A percentile compares a stretch with the other conserved stretches of the same genome.
Evolutionary conservation across 1,140 invertebrate genomes (phyloP).

Genomic region (Drosophila nigromelanica): DNA sequence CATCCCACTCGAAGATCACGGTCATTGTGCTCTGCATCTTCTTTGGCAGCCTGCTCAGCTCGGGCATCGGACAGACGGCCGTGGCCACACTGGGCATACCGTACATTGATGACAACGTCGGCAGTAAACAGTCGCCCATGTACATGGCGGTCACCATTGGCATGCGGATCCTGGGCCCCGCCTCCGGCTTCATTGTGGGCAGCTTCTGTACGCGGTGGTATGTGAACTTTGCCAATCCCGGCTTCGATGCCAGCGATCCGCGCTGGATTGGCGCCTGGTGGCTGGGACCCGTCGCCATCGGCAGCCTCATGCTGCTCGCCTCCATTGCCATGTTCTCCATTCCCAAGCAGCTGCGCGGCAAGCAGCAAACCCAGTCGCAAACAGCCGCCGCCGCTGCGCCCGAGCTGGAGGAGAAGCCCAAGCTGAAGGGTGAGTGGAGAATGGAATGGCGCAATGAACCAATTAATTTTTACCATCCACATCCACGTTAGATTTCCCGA

Average conservation of each 20-base stretch:
- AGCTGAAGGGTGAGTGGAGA: slow-evolving; percentile 58
- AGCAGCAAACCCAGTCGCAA: slow-evolving; percentile 47
- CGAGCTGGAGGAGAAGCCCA: slow-evolving; percentile 73
- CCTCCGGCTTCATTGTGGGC: slow-evolving; percentile 95
- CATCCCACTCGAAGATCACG: slow-evolving; percentile 90
- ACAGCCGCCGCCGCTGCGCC: slow-evolving; percentile 12
- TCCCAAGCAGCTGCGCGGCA: slow-evolving; percentile 87
- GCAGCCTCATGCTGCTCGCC: slow-evolving; percentile 90
- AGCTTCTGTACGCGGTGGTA: slow-evolving; percentile 95
- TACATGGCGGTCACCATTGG: slow-evolving; percentile 97
- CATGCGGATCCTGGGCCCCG: slow-evolving; percentile 94
- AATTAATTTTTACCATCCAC: too few species aligned
- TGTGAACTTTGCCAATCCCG: slow-evolving; percentile 91
- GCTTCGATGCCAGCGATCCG: slow-evolving; percentile 92
- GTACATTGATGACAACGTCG: slow-evolving; percentile 97
- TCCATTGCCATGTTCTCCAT: slow-evolving; percentile 95
- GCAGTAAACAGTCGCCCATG: slow-evolving; percentile 94
- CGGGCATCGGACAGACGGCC: slow-evolving; percentile 96
- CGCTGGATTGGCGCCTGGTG: slow-evolving; percentile 97
- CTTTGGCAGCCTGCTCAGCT: slow-evolving; percentile 93
- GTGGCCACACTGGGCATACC: slow-evolving; percentile 97
- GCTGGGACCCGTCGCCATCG: slow-evolving; percentile 92
- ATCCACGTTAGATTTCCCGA: slow-evolving; percentile 90
- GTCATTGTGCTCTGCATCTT: slow-evolving; percentile 93
- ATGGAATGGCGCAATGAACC: too few species aligned